Base-by-base conservation (phyloP, 2,113 vertebrate genomes). In the Lanius ludovicianus region DNA sequence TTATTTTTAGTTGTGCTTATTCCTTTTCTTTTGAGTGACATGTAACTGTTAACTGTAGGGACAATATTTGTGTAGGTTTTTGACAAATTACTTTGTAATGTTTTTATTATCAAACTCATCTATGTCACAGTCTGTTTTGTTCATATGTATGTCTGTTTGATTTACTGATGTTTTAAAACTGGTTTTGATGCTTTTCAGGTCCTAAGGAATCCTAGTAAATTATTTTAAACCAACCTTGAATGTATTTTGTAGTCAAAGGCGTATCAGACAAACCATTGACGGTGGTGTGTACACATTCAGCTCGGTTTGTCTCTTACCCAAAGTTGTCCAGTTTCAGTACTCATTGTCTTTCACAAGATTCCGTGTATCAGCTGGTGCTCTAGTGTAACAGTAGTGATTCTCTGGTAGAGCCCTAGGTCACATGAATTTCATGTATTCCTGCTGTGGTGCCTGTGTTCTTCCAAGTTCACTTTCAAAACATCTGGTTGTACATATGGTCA, bases 311-410 rank as follows among this genome's bases (percentile, higher is more conserved):
- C 18, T 75, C 10, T 49, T 62, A 53, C 2, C 21, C 15, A 49
- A 17, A 89, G n/a, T 12, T 65, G 6, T 49, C 28, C 1, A 0
- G 15, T 94, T 73, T 57, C 10, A 60, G 25, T 39, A 56, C 19
- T 60, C 22, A 5, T 13, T 69, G 13, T 76, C 11, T 69, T 73
- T 33, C 25, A 44, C 33, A 14, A 35, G 35, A 37, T 47, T 16
- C 21, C 21, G 2, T 13, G 0, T 68, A 22, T 67, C 1, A 9
- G 4, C 31, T 39, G 12, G 18, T 68, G 35, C 30, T 79, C 2
- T 35, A 21, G 27, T 69, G 16, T 15, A 67, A 15, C 33, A 24
- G 11, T 17, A 37, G 15, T 12, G 18, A 35, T 64, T 52, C 41
- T 89, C 10, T 13, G 9, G 19, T 35, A 39, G 33, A 60, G 21